Evolutionary conservation across 2,888 invertebrate species (phyloP).

Genomic region (Noctua fimbriata): DNA sequence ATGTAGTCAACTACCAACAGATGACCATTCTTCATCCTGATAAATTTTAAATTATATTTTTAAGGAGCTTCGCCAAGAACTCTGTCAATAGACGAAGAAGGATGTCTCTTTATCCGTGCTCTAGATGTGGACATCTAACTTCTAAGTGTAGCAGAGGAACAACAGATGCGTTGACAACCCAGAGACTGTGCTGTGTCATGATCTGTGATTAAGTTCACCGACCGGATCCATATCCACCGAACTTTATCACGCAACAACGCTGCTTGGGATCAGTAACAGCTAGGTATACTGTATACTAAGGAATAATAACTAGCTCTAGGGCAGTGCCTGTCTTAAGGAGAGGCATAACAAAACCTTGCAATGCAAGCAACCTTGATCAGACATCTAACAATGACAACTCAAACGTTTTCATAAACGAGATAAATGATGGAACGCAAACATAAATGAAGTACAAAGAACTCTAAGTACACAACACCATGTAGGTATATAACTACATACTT

Average conservation of each 20-base stretch:
- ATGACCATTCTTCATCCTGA: neutral
- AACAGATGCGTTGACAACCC: neutral
- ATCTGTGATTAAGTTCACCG: neutral
- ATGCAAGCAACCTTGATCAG: neutral
- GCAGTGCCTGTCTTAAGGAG: neutral
- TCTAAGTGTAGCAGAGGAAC: neutral
- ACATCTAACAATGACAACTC: neutral
- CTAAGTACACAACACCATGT: conserved; percentile 31
- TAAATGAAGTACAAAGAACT: conserved; percentile 24
- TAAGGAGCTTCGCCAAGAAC: neutral
- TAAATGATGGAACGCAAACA: conserved; percentile 30
- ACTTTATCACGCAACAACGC: neutral
- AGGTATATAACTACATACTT: neutral
- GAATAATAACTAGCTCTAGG: neutral
- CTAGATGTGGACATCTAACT: neutral
- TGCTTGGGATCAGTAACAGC: neutral
- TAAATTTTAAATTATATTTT: neutral
- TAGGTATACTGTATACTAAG: neutral
- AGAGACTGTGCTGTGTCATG: neutral
- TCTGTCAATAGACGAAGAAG: neutral
- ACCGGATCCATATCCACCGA: neutral
- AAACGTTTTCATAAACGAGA: conserved; percentile 26
- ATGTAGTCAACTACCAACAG: neutral
- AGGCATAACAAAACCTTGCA: neutral
- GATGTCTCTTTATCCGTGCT: neutral